Base-by-base conservation (phyloP, 2,888 invertebrate genomes). In the Hypercompe scribonia region DNA sequence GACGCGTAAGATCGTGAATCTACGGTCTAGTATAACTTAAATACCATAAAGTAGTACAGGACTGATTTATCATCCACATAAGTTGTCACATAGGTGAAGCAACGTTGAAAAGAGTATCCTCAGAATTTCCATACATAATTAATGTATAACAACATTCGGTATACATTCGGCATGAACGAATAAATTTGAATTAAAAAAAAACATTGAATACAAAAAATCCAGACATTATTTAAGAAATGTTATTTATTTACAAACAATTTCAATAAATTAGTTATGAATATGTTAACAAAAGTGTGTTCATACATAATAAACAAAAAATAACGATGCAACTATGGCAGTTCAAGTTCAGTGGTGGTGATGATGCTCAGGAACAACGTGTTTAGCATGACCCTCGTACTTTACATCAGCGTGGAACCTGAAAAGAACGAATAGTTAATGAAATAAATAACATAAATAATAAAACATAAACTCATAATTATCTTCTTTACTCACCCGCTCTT, bases 401-500 rank as follows among this genome's bases (percentile, higher is more conserved):
- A 77, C 88, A 88, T 78, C 89, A 85, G 28, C 89, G 87, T 81
- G 94, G 90, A 31, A 94, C 82, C 89, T 89, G 77, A 24, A 31
- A 73, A 68, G 50, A 70, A 72, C 58, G 28, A 39, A 39, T 24
- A 34, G 13, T 63, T 63, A 21, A 31, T 42, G 15, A 67, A 31
- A 46, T 28, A 18, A 33, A 64, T 34, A 34, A 63, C 21, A 58
- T 3, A 63, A 1, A 63, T 33, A 33, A 34, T 65, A 36, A 15
- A 3, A 28, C 15, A 1, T 15, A 39, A 13, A 18, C 4, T 15
- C n/a, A 4, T 34, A 34, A n/a, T 64, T 31, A 3, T 21, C 33
- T 2, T 33, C 7, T 33, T 7, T 54, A 39, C 39, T 70, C 15
- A 89, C 73, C 89, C 88, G 77, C 70, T 84, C 42, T 75, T 72